Base-by-base conservation (phyloP, 1,140 invertebrate genomes). In the Drosophila parvula region DNA sequence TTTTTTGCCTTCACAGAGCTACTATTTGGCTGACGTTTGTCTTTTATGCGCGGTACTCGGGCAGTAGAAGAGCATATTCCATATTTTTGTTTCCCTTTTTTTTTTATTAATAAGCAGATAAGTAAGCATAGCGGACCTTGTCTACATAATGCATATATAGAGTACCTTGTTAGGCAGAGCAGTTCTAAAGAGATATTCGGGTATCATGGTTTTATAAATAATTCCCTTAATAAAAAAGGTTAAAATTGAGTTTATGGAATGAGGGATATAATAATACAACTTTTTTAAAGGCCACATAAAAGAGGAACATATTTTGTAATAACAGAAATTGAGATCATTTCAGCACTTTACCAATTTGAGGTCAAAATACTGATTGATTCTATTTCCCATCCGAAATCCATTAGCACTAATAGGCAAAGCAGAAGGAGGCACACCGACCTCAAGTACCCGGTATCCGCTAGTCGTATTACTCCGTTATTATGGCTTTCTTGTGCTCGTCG, bases 1-100 rank as follows among this genome's bases (percentile, higher is more conserved):
- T 80, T 65, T 68, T 56, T 56, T 79, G 67, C 57, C 55, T 63
- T 81, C 58, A 59, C 74, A 61, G 63, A 84, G 50, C 74, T 82
- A 86, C 77, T 83, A 82, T 79, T 55, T 73, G 61, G 81, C 78
- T 80, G 77, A 75, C 74, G 68, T 43, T 71, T 69, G 78, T 70
- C 79, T 85, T 82, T 79, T 77, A 74, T 82, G 65, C 65, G 27
- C 61, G 61, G 65, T 67, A 69, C 22, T 69, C 38, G 65, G 28
- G 53, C 47, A 36, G 65, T 44, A 53, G 43, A 28, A 27, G n/a
- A 45, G 65, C 34, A 67, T 69, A 69, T 69, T 44, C 38, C 16
- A 44, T 43, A 18, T 27, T 43, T 16, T 36, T 50, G 34, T 14
- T 55, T 27, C 1, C 1, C 22, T 55, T 22, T 45, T 8, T 34